phyloP scores from a whole-genome alignment of 1,140 invertebrate species.

The Lutraria rhynchaena region DNA sequence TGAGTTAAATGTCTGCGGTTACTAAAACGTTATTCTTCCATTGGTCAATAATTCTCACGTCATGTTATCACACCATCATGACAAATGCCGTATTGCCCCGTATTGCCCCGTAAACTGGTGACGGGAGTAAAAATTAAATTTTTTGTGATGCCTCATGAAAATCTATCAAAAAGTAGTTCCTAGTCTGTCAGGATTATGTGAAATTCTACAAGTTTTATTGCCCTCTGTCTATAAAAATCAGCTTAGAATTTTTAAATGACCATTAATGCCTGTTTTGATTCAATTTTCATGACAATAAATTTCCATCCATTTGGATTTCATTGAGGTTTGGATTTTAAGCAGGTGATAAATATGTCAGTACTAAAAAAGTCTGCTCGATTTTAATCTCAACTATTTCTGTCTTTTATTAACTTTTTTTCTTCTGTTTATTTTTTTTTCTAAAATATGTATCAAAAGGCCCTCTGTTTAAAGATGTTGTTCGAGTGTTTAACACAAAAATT shows the following conservation, averaged over 20 bases:
- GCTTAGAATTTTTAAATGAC: slow-evolving; percentile 29
- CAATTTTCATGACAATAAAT: slow-evolving; percentile 54
- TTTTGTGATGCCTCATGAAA: slow-evolving; percentile 13
- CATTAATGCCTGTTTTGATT: slow-evolving; percentile 29
- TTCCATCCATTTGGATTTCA: slow-evolving; percentile 27
- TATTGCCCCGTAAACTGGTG: neutral
- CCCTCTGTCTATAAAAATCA: neutral
- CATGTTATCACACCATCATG: no score
- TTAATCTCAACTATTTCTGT: slow-evolving; percentile 56
- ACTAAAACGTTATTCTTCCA: no score
- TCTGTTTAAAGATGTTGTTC: neutral
- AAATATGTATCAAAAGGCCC: slow-evolving; percentile 31
- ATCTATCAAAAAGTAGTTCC: slow-evolving; percentile 7
- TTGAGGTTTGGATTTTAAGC: neutral
- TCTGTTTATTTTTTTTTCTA: no score
- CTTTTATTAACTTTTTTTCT: slow-evolving; percentile 28
- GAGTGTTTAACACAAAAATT: no score
- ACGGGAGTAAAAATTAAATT: slow-evolving; percentile 5
- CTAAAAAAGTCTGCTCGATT: slow-evolving; percentile 33
- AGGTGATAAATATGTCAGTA: slow-evolving; percentile 56
- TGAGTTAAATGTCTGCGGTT: no score
- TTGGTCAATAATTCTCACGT: no score
- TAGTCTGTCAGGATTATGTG: slow-evolving; percentile 24
- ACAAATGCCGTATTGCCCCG: no score
- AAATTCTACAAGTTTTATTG: slow-evolving; percentile 18